Evolutionary conservation across 2,797 vertebrate species (phyloP), one percentile per base, ranked within the genome.

Genomic region (Anolis apletophallus): DNA sequence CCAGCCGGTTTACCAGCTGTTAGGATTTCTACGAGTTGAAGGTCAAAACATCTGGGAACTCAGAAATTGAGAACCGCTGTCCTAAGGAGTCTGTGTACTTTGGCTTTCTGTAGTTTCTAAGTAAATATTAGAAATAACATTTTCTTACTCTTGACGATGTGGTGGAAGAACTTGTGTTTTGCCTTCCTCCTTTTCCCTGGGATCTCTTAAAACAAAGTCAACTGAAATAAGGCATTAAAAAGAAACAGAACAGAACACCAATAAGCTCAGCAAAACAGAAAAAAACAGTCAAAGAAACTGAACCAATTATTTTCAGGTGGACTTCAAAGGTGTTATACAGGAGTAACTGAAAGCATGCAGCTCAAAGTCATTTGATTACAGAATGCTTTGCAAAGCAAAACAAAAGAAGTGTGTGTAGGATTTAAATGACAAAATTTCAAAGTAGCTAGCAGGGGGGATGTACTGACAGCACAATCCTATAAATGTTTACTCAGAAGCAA

Each of bases 91-190:
- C 36, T 46, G 72, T 52, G n/a, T 80, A 57, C 61, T 55, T 82
- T 78, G 14, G 14, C 1, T 26, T 50, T 3, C 36, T 61, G 16
- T 50, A 1, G 13, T 85, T 80, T 75, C 64, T 59, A 84, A 12
- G 69, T 76, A 83, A n/a, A 71, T 50, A 80, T 89, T 85, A 55
- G 5, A 92, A 85, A 26, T 59, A 90, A 76, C 29, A n/a, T 87
- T 82, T 88, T 91, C 97, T 98, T 96, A 99, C 98, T 98, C 98
- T 84, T 96, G 94, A 94, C 97, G 96, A 93, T 98, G 97, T 73
- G 96, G 93, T 3, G 86, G 97, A 54, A 96, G 88, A 19, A 93
- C 89, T 85, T 92, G 80, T 82, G 90, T 93, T 88, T 93, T 93
- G 67, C 91, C 94, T 57, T 95, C 92, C 0, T 96, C 95, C 85